These are phyloP conservation scores for Nebria brevicollis DNA, from an alignment of 2,888 invertebrate species.

Conservation along the genomic window DNA sequence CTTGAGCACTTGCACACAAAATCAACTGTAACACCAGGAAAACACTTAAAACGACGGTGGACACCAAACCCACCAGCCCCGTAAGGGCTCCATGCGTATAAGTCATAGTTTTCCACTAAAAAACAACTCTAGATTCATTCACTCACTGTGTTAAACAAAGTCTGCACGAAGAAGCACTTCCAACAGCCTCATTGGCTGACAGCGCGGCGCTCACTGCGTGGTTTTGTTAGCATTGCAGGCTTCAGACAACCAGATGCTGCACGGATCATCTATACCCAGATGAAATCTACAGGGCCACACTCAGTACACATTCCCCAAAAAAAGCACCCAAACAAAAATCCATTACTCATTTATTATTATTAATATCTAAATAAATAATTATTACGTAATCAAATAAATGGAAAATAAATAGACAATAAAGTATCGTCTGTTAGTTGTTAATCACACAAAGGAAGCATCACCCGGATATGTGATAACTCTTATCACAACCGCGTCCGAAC, in stretches of 20 bases:
- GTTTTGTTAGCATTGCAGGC: not conserved
- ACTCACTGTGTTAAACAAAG: not conserved
- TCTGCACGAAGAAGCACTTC: conserved; percentile 6
- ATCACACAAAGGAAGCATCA: too few species aligned
- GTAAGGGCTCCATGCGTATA: conserved; percentile 3
- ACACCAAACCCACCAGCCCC: conserved; percentile 6
- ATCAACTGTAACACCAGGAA: conserved; percentile 44
- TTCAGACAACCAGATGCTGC: not conserved
- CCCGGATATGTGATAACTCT: too few species aligned
- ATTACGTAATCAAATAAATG: too few species aligned
- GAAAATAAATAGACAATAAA: too few species aligned
- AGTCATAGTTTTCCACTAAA: not conserved
- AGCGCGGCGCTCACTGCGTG: conserved; percentile 24
- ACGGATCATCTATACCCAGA: not conserved
- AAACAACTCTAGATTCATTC: not conserved
- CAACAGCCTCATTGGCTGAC: conserved; percentile 4
- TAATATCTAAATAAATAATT: too few species aligned
- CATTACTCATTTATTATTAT: too few species aligned
- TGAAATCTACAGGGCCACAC: not conserved
- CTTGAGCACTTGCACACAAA: conserved; percentile 44
- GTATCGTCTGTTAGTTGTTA: too few species aligned
- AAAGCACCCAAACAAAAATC: too few species aligned
- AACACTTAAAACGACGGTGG: conserved; percentile 32
- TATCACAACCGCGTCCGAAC: too few species aligned
- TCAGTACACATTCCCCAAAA: not conserved